These are phyloP conservation scores for Bombus impatiens DNA, from an alignment of 1,140 invertebrate species.

Conservation along the genomic window DNA sequence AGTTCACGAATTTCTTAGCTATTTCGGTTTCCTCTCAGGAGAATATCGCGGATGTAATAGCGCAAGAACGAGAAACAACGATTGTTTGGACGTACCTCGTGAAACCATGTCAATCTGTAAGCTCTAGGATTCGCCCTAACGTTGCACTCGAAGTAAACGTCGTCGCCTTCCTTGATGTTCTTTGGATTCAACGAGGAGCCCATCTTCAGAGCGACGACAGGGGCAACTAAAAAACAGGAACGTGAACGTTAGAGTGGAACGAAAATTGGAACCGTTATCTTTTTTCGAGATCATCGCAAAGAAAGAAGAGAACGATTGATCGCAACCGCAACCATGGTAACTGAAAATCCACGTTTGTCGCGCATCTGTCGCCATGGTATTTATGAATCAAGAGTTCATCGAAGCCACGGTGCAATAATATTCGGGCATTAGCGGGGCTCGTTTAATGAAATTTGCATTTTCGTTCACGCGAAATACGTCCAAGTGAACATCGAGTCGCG, in stretches of 20 bases:
- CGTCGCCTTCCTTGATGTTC: slow-evolving; percentile 85
- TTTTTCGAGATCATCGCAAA: too few species aligned
- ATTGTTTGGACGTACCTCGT: slow-evolving; percentile 80
- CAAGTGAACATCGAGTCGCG: not conserved
- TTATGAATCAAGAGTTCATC: slow-evolving; percentile 45
- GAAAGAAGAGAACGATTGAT: not conserved
- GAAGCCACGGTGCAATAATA: slow-evolving; percentile 43
- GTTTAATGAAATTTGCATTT: slow-evolving; percentile 68
- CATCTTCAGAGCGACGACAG: slow-evolving; percentile 83
- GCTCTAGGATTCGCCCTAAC: slow-evolving; percentile 84
- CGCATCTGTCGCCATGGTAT: slow-evolving; percentile 31
- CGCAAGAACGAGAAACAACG: not conserved
- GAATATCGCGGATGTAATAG: not conserved
- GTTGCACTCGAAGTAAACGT: slow-evolving; percentile 81
- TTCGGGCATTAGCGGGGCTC: slow-evolving; percentile 40
- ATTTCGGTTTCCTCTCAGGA: not conserved
- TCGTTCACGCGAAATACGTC: slow-evolving; percentile 23
- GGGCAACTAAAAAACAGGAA: slow-evolving; percentile 79
- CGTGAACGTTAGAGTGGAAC: slow-evolving; percentile 7
- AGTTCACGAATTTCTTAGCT: not conserved
- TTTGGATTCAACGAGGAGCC: slow-evolving; percentile 82
- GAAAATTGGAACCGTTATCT: not conserved
- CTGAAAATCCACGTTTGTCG: slow-evolving; percentile 35
- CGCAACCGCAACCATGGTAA: not conserved
- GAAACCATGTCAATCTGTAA: slow-evolving; percentile 85